Evolutionary conservation across 1,140 invertebrate genomes (phyloP), one percentile per base, ranked within the genome.

Genomic region (Lasioglossum baleicum): DNA sequence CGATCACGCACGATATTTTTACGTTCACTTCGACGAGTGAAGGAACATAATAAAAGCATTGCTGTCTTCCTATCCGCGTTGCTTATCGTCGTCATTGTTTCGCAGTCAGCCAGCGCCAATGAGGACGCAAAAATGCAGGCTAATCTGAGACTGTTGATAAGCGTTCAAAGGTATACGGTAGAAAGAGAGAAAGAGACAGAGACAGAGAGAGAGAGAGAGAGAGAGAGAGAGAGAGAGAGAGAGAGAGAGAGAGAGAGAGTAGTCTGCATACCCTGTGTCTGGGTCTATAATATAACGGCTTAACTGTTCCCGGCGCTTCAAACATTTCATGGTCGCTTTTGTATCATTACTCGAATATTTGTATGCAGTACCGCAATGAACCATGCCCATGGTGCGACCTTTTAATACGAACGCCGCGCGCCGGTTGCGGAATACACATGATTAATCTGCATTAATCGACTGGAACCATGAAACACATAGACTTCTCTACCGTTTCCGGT

Each of bases 41-140:
- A 7, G 0, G 20, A n/a, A 64, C 48, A 10, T 26, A 22, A 6
- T 8, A 22, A 15, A 7, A 58, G 2, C 20, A n/a, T n/a, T 58
- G 5, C 0, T 8, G 17, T 20, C 56, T n/a, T 20, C 31, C 17
- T 15, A 65, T 66, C 15, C 11, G 13, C 26, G 10, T 51, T 51
- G 31, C 48, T 79, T 79, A 79, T 79, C 70, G 22, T 10, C 1
- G 44, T 44, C 22, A 73, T 79, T 66, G 48, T 79, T 73, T 53
- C 61, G 40, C 17, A 58, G 61, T 17, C 31, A 22, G 17, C 20
- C 20, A 69, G 60, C 76, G 76, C 76, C 76, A 58, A 73, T 22
- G 70, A 44, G 69, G 60, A 48, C 69, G 40, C 8, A 65, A 79
- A 79, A 66, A 72, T 44, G 53, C 48, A 44, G n/a, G 17, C 22